Conservation (phyloP, 2,113 vertebrate genomes). For the Conger conger region DNA sequence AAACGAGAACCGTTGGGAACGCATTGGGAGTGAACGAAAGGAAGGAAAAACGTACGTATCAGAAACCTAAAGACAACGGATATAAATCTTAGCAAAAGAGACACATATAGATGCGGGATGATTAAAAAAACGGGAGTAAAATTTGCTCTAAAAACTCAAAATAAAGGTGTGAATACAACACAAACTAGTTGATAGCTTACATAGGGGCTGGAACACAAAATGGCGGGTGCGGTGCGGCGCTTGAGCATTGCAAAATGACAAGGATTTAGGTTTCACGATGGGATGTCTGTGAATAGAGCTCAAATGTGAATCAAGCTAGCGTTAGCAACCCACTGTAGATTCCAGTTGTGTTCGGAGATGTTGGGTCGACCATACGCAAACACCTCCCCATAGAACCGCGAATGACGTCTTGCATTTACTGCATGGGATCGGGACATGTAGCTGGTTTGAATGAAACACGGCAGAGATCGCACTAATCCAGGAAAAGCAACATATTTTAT, state of each 20-base stretch:
- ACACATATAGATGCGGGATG: not conserved
- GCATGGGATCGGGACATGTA: not conserved
- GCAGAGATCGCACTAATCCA: not conserved
- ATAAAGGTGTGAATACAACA: conserved; percentile 15
- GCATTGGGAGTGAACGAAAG: conserved; percentile 27
- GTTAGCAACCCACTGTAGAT: not conserved
- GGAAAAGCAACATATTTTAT: not conserved
- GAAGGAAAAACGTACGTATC: conserved; percentile 31
- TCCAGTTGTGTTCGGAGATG: not conserved
- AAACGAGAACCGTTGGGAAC: conserved; percentile 42
- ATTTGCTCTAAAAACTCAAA: conserved; percentile 6
- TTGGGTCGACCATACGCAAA: not conserved
- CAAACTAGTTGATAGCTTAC: not conserved
- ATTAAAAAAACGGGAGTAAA: conserved; percentile 10
- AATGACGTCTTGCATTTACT: not conserved
- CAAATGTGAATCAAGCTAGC: not conserved
- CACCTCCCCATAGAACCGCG: not conserved
- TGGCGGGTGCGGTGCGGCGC: not conserved
- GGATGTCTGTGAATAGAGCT: not conserved
- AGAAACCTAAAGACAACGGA: conserved; percentile 14
- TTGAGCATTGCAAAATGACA: not conserved
- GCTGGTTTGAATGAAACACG: not conserved
- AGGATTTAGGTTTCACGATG: not conserved
- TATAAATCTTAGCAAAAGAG: conserved; percentile 5
- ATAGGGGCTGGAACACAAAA: not conserved